A percentile compares a stretch with the other conserved stretches of the same genome.
Evolutionary conservation across 2,888 invertebrate genomes (phyloP).

Genomic region (Eustalomyia histrio): DNA sequence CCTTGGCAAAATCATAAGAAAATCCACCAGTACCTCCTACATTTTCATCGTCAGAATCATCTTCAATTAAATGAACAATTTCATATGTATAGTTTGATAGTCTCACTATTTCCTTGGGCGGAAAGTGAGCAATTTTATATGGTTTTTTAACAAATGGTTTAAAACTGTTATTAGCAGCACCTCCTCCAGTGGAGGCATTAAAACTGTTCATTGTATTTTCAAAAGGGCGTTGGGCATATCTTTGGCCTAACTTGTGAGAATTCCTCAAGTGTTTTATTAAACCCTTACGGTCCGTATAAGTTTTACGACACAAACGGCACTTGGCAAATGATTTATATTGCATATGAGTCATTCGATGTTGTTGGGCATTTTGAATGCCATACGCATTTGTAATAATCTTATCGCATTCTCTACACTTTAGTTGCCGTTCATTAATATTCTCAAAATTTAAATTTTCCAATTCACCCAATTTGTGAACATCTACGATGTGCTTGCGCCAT

Average conservation of each 20-base stretch:
- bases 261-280: slow-evolving; percentile 74
- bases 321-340: slow-evolving; percentile 75
- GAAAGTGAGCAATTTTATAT: slow-evolving; percentile 59
- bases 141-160: slow-evolving; percentile 53
- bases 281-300: slow-evolving; percentile 75
- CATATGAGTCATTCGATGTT: slow-evolving; percentile 74
- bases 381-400: slow-evolving; percentile 76
- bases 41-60: slow-evolving; percentile 71
- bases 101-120: slow-evolving; percentile 73
- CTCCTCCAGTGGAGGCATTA: neutral
- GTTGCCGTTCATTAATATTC: slow-evolving; percentile 72
- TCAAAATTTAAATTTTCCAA: slow-evolving; percentile 73
- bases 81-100: slow-evolving; percentile 73
- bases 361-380: slow-evolving; percentile 76
- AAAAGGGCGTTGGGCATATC: slow-evolving; percentile 15
- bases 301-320: slow-evolving; percentile 74
- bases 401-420: slow-evolving; percentile 73
- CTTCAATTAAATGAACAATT: slow-evolving; percentile 74
- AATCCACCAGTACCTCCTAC: neutral
- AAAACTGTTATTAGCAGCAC: slow-evolving; percentile 15
- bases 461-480: slow-evolving; percentile 73
- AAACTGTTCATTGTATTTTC: neutral
- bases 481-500: slow-evolving; percentile 75
- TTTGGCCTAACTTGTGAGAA: slow-evolving; percentile 68
- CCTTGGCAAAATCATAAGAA: slow-evolving; percentile 57